Base-by-base conservation (phyloP, 1,140 invertebrate genomes). In the Ooceraea biroi region DNA sequence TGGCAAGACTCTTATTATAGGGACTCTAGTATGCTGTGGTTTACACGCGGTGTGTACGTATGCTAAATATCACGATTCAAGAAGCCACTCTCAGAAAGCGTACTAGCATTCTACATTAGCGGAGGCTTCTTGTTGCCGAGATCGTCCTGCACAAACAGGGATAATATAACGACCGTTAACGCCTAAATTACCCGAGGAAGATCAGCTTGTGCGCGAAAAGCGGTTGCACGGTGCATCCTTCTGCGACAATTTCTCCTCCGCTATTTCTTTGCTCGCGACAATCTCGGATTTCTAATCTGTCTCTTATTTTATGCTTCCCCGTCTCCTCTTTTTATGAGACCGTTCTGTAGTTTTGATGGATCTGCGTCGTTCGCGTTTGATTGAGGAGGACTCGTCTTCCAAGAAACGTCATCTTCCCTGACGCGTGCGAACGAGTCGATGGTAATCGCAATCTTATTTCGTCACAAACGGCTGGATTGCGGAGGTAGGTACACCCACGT, bases 381-480 rank as follows among this genome's bases (percentile, higher is more conserved):
- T 65, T 41, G 55, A 60, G 0, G 10, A 55, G 14, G 2, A 25
- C 19, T 36, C 11, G 5, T 14, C 19, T 14, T 66, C 50, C 4
- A 36, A 80, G n/a, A 69, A 80, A 80, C 55, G 63, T 55, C 25
- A 27, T 22, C 57, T 80, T 57, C 36, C 12, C 50, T 69, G 30
- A 27, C 48, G 41, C 25, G 1, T 12, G 10, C 25, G 19, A 66
- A 55, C 41, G 19, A 66, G 48, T 41, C 17, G 76, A 69, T 80
- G 57, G 12, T 57, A 27, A 57, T 57, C 50, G 3, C n/a, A 11
- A 0, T 1, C 58, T 17, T 30, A 65, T 50, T 22, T 65, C 44
- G 11, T 57, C 17, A 4, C 22, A 27, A 69, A 44, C n/a, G 44
- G 36, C 17, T 17, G 36, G 14, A 17, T 44, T 69, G n/a, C 30